These are phyloP conservation scores for Tetranychus cinnabarinus DNA, from an alignment of 1,140 invertebrate genomes.

Conservation along the genomic window DNA sequence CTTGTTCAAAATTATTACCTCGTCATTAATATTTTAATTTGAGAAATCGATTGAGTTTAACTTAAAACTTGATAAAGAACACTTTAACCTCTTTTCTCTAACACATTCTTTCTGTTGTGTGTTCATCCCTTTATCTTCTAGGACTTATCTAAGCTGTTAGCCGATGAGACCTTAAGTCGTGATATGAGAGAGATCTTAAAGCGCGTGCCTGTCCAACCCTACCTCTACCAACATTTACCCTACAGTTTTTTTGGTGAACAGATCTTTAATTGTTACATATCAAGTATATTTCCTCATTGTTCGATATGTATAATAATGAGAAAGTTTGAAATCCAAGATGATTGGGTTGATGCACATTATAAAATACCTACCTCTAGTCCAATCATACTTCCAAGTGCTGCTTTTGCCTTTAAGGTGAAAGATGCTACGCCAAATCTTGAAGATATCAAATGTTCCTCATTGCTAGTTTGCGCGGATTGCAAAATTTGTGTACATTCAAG, in stretches of 20 bases:
- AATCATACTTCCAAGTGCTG: constrained; percentile 5
- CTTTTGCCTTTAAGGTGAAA: constrained; percentile 1
- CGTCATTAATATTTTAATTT: too few relatives aligned
- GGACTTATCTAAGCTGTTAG: too few relatives aligned
- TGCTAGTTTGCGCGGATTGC: constrained; percentile 21
- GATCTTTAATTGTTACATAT: constrained; percentile 17
- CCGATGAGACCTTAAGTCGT: too few relatives aligned
- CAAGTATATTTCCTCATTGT: constrained; percentile 20
- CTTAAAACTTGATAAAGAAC: too few relatives aligned
- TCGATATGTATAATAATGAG: constrained; percentile 22
- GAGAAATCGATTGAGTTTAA: too few relatives aligned
- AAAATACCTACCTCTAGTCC: constrained; percentile 1
- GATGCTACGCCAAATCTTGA: not conserved
- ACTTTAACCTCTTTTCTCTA: too few relatives aligned
- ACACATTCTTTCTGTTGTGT: too few relatives aligned
- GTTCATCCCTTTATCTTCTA: too few relatives aligned
- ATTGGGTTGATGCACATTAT: constrained; percentile 3
- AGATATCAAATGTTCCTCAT: constrained; percentile 11
- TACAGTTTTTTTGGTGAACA: constrained; percentile 1
- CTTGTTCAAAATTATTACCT: too few relatives aligned
- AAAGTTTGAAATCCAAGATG: constrained; percentile 15
- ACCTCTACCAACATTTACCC: not conserved
- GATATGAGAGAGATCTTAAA: too few relatives aligned
- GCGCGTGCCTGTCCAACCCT: not conserved
- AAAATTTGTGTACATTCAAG: constrained; percentile 24